Evolutionary conservation across 2,888 invertebrate species (phyloP), one percentile per base, ranked within the genome.

Genomic region (Mimas tiliae): DNA sequence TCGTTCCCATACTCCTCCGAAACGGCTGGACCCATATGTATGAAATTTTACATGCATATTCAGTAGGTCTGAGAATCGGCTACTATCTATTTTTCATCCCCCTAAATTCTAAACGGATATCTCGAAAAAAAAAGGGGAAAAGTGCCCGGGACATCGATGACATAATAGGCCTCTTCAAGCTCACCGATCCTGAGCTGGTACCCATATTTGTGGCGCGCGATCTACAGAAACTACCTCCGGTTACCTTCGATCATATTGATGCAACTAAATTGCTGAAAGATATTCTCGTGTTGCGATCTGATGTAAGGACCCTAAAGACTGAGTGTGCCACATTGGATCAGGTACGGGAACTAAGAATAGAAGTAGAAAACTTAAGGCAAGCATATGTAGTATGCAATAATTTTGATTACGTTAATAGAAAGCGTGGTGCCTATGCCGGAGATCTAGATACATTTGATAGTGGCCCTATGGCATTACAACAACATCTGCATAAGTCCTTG

Each of bases 271-370:
- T 58, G 6, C 16, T 58, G 6, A 58, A 58, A 58, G 38, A 58
- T 16, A 38, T 58, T 6, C 34, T 34, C 34, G 34, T 34, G 34
- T 34, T 34, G 34, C 34, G 8, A 34, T 34, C 34, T 72, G 75
- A 0, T 65, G 77, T 14, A 74, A 74, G 1, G 68, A 69, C 52
- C 75, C 75, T 7, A 75, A 75, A 6, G 72, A 73, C 52, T 21
- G 52, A 52, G 21, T 21, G 21, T 16, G 19, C 21, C 11, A 11
- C 11, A 21, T 52, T 52, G 21, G 11, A 19, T 19, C n/a, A 11
- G 52, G 9, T 16, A 16, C 33, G n/a, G 58, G 21, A n/a, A 34
- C 33, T 14, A 48, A 47, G 47, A 47, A 48, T 27, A 63, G 47
- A n/a, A 63, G 34, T 34, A 8, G 34, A 34, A 4, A 34, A 34